Percentiles rank a stretch among this genome's conserved stretches.
phyloP scores from a whole-genome alignment of 2,113 vertebrate genomes.

The Oryzias javanicus region DNA sequence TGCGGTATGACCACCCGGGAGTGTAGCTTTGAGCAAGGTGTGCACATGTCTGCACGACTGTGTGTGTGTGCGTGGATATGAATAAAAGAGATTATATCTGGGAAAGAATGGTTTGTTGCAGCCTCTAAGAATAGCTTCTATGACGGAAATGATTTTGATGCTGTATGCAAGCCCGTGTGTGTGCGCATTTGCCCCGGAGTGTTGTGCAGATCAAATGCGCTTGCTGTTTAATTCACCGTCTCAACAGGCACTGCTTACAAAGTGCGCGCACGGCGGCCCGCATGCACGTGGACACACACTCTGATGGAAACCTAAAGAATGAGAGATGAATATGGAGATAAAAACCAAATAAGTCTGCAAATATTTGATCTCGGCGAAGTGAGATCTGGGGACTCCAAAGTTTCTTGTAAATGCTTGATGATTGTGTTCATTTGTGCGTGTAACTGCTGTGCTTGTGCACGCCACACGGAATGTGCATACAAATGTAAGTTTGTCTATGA shows the following conservation, averaged over 20 bases:
- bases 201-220: slow-evolving; percentile 75
- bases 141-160: slow-evolving; percentile 75
- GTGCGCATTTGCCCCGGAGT: slow-evolving; percentile 60
- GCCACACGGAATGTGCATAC: slow-evolving; percentile 17
- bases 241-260: slow-evolving; percentile 69
- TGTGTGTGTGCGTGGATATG: slow-evolving; percentile 17
- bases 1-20: slow-evolving; percentile 58
- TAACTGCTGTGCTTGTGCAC: slow-evolving; percentile 46
- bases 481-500: slow-evolving; percentile 32
- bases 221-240: slow-evolving; percentile 75
- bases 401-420: slow-evolving; percentile 32
- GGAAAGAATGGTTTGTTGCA: slow-evolving; percentile 61
- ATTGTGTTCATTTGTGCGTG: slow-evolving; percentile 38
- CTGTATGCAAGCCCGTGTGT: slow-evolving; percentile 43
- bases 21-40: slow-evolving; percentile 44
- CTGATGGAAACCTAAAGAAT: slow-evolving; percentile 47
- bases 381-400: slow-evolving; percentile 29
- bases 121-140: slow-evolving; percentile 73
- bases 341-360: slow-evolving; percentile 50
- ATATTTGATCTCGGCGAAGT: slow-evolving; percentile 49
- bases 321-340: slow-evolving; percentile 57
- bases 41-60: not conserved
- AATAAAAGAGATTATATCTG: slow-evolving; percentile 69
- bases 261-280: slow-evolving; percentile 47
- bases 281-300: slow-evolving; percentile 42